Evolutionary conservation across 2,113 vertebrate genomes (phyloP), one percentile per base, ranked within the genome.

Genomic region (Proterorhinus semilunaris): DNA sequence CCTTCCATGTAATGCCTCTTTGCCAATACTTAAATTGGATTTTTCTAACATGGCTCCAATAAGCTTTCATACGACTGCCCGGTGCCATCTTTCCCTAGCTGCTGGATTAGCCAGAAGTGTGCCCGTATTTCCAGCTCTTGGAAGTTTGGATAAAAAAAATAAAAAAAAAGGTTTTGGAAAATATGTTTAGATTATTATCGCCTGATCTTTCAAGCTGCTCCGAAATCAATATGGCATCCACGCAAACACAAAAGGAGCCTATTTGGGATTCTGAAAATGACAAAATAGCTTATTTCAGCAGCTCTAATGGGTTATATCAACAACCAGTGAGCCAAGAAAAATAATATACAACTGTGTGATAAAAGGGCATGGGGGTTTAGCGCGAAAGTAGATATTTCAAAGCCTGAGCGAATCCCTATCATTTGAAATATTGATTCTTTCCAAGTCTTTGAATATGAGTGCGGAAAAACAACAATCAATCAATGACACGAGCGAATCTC

Each of bases 211-310:
- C 45, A 63, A 63, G 62, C 62, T 63, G 62, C 44, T 62, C 43
- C 1, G 1, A 17, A 63, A 63, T 63, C 62, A 48, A 44, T 44
- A n/a, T 16, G 44, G 42, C 61, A 62, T 46, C 61, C 61, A 17
- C n/a, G n/a, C n/a, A 62, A 62, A 46, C n/a, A n/a, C n/a, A 16
- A n/a, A n/a, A 62, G 15, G 17, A 46, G 44, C 43, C 61, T 47
- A 45, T 62, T 44, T 62, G 61, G n/a, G 43, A 62, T 62, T 62
- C n/a, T 63, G 62, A 61, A 61, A 61, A 63, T 46, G 62, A 63
- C 62, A 63, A 62, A 62, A 62, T 17, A 17, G 62, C 17, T 63
- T 17, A 63, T 63, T 47, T 63, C 44, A 10, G 62, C 9, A 3
- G 62, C n/a, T 48, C 46, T 46, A 48, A 63, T 63, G 16, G 62